Evolutionary conservation across 2,797 vertebrate species (phyloP).

Genomic region (Thamnophis elegans): DNA sequence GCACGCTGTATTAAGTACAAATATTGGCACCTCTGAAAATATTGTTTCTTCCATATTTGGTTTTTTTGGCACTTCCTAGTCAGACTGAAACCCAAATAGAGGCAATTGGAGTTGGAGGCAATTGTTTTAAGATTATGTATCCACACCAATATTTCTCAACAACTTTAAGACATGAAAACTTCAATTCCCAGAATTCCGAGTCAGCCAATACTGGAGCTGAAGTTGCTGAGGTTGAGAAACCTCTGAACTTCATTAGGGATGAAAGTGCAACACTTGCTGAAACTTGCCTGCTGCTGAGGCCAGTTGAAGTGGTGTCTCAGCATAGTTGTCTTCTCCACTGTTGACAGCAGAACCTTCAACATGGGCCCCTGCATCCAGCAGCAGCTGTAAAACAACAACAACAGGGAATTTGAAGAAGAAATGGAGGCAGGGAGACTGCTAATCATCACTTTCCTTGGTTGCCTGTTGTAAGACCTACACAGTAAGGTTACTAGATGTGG

Average conservation of each 20-base stretch:
- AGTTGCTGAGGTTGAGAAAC: not conserved
- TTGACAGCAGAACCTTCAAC: conserved; percentile 90
- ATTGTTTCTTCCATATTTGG: not conserved
- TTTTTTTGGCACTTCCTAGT: not conserved
- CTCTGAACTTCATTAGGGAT: not conserved
- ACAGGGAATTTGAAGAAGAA: not conserved
- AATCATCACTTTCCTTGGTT: not conserved
- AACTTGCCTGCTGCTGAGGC: conserved; percentile 92
- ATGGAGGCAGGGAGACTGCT: not conserved
- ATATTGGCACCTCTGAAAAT: not conserved
- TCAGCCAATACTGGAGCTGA: not conserved
- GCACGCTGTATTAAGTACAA: not conserved
- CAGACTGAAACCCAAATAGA: not conserved
- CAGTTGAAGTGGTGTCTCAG: conserved; percentile 91
- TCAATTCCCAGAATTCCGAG: not conserved
- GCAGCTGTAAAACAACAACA: conserved; percentile 75
- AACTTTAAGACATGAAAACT: not conserved
- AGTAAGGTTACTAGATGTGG: not conserved
- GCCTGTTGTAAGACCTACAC: not conserved
- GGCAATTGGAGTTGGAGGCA: not conserved
- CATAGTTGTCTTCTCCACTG: conserved; percentile 87
- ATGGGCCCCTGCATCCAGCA: conserved; percentile 90
- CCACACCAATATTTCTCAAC: not conserved
- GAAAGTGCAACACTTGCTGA: not conserved
- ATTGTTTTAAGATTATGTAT: not conserved